Percentiles rank a stretch among this genome's conserved stretches.
Conservation (phyloP, 2,113 vertebrate species). For the Chaetodon auriga region DNA sequence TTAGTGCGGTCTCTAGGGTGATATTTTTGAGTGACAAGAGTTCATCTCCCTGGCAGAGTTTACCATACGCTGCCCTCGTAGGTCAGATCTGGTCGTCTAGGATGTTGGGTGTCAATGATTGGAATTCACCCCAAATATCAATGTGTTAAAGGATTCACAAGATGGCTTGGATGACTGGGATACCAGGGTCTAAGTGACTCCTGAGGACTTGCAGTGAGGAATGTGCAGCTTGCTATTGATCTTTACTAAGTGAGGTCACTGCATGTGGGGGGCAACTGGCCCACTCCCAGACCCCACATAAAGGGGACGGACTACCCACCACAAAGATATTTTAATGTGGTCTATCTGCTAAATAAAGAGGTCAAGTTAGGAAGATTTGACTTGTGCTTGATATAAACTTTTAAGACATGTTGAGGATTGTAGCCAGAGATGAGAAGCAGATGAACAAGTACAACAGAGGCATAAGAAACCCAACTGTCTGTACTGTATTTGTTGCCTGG, state of each 20-base stretch:
- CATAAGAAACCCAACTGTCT: background rate
- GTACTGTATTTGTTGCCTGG: slow-evolving; percentile 7
- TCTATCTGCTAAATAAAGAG: slow-evolving; percentile 35
- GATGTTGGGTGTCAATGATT: slow-evolving; percentile 66
- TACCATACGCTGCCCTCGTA: slow-evolving; percentile 56
- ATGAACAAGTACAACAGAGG: slow-evolving; percentile 18
- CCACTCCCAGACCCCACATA: slow-evolving; percentile 60
- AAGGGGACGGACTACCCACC: slow-evolving; percentile 37
- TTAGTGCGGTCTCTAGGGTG: slow-evolving; percentile 31
- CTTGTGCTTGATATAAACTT: slow-evolving; percentile 15
- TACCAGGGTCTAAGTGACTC: slow-evolving; percentile 73
- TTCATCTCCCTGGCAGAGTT: slow-evolving; percentile 65
- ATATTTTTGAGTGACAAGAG: slow-evolving; percentile 70
- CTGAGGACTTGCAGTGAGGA: slow-evolving; percentile 66
- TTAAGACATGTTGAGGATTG: background rate
- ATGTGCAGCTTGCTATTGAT: slow-evolving; percentile 79
- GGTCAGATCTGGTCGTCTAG: slow-evolving; percentile 80
- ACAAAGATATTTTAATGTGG: slow-evolving; percentile 58
- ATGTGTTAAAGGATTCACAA: slow-evolving; percentile 57
- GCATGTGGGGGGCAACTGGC: slow-evolving; percentile 64
- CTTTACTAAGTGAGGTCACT: slow-evolving; percentile 77
- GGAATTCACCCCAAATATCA: slow-evolving; percentile 79
- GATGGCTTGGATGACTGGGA: slow-evolving; percentile 76
- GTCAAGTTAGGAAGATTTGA: slow-evolving; percentile 24
- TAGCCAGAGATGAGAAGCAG: background rate